phyloP scores from a whole-genome alignment of 2,888 invertebrate species.

The Cetonia aurata region DNA sequence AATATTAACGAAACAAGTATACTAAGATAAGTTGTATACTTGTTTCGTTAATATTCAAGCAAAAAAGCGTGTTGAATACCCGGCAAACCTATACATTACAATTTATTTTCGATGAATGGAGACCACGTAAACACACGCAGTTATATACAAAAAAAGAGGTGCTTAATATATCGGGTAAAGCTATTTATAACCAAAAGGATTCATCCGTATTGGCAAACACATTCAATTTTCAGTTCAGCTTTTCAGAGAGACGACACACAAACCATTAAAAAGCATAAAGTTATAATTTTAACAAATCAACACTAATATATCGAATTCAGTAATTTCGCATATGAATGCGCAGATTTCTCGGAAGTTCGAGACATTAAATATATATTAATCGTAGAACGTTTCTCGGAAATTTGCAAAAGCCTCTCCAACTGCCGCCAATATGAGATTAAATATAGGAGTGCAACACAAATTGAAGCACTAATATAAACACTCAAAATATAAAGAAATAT shows the following conservation, averaged over 20 bases:
- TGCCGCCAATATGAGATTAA: constrained; percentile 9
- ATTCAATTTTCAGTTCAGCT: constrained; percentile 2
- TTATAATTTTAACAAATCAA: constrained; percentile 7
- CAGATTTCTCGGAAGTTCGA: constrained; percentile 7
- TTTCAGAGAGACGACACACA: background rate
- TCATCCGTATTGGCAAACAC: constrained; percentile 14
- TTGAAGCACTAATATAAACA: background rate
- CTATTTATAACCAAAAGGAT: constrained; percentile 6
- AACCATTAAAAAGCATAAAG: background rate
- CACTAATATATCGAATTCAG: constrained; percentile 5
- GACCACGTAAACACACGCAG: background rate
- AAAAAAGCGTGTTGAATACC: too few relatives aligned
- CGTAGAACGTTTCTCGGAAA: constrained; percentile 9
- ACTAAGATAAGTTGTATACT: too few relatives aligned
- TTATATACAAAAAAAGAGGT: background rate
- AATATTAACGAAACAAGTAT: too few relatives aligned
- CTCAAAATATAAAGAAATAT: too few relatives aligned
- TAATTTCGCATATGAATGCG: background rate
- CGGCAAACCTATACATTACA: too few relatives aligned
- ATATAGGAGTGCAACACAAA: background rate
- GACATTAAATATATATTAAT: background rate
- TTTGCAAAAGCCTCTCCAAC: constrained; percentile 7
- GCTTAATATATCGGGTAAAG: background rate
- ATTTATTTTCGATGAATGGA: too few relatives aligned
- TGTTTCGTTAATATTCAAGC: too few relatives aligned